Base-by-base conservation (phyloP, 2,797 vertebrate species). In the Pterois miles region DNA sequence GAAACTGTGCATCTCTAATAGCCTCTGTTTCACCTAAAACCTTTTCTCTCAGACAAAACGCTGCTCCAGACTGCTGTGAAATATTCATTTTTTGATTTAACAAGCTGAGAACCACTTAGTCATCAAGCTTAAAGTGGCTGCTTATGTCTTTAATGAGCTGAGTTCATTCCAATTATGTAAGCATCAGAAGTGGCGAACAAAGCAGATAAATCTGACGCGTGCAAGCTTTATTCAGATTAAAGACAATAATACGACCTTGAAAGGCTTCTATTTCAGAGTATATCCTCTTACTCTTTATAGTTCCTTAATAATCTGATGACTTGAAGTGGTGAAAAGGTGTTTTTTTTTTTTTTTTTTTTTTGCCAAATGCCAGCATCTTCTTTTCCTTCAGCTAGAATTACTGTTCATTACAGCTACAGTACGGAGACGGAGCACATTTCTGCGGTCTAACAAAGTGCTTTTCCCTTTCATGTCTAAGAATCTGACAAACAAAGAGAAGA, bases 101-200 rank as follows among this genome's bases (percentile, higher is more conserved):
- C 58, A 48, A 71, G 33, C 36, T 9, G 52, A 82, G 62, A 20
- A 66, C 33, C 63, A 40, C 59, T 82, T 76, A 71, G 71, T 76
- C 81, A 82, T 81, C 77, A 71, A 65, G 72, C 83, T 76, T 70
- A 52, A 81, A 83, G 72, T 38, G 18, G 29, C 72, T 73, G 68
- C 66, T 80, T 65, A 68, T 77, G 64, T 74, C 79, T 83, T 81
- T 84, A 84, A 83, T 83, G 71, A 84, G 70, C 65, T 4, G 38
- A 83, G 65, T 83, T 88, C 31, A 54, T 48, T 77, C 48, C 63
- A 85, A 71, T 89, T 77, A 74, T 64, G 56, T 25, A 48, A 53
- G 76, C 68, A 82, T 74, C 65, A 83, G 63, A 87, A 62, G 53
- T 65, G 12, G 48, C 54, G 54, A 59, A 78, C 36, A 79, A 84